Evolutionary conservation across 2,113 vertebrate species (phyloP), one percentile per base, ranked within the genome.

Genomic region (Cyprinus carpio): DNA sequence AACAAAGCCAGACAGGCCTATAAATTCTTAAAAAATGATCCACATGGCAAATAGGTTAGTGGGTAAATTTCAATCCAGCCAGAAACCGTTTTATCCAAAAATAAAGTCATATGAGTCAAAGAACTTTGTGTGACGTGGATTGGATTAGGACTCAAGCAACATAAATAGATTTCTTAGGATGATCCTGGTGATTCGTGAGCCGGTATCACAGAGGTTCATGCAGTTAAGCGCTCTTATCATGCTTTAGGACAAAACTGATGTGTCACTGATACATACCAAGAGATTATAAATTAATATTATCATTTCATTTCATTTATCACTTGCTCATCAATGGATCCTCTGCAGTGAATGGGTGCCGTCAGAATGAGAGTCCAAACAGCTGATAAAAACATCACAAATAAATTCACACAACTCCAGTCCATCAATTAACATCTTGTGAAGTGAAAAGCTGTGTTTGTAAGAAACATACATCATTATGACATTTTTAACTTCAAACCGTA

Each of bases 141-240:
- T 87, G 91, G 92, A 93, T 94, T 92, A 93, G 71, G 87, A 76
- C 86, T 46, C 83, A 56, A 80, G 85, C 86, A 87, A 85, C 90
- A 89, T 88, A 92, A 93, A 93, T 92, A 93, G 87, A 75, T 72
- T 82, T 82, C 88, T 75, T 27, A 64, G 82, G 11, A 27, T 76
- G 72, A 84, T 76, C 82, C 72, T 84, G 56, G 65, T 64, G 37
- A n/a, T 84, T 13, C n/a, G 34, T 84, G 71, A 84, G 54, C 34
- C n/a, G 15, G 10, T 60, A 60, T 79, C 56, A 62, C 31, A 43
- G 23, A 64, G 56, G 23, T 43, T 80, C 23, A 5, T 46, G 37
- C n/a, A 6, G 60, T 1, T 62, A 62, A 40, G 34, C 9, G 12
- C 54, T 46, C n/a, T 76, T 49, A 84, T 76, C 82, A 23, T 49